phyloP scores from a whole-genome alignment of 2,888 invertebrate genomes.

The Aporophyla lueneburgensis region DNA sequence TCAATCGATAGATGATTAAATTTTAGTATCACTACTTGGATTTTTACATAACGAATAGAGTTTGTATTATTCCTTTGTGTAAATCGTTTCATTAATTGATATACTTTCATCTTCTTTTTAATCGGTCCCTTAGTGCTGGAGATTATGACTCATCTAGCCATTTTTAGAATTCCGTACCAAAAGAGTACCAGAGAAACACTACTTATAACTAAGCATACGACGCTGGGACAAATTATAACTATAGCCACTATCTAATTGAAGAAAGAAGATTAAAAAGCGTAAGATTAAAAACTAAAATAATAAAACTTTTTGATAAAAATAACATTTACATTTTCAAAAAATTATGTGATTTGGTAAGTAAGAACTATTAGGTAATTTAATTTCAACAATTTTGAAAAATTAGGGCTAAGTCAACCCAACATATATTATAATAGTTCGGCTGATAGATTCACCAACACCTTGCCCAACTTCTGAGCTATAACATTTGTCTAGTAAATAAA shows the following conservation, averaged over 20 bases:
- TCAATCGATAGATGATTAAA: no score
- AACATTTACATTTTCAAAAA: no score
- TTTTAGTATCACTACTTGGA: no score
- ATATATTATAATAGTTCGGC: neutral
- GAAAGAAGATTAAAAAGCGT: neutral
- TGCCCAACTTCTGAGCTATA: neutral
- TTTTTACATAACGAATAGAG: no score
- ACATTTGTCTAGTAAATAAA: slow-evolving; percentile 21
- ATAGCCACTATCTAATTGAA: neutral
- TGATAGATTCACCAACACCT: neutral
- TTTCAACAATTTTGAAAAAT: neutral
- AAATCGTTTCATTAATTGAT: slow-evolving; percentile 2
- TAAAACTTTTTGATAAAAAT: neutral
- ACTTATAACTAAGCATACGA: neutral
- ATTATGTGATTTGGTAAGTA: neutral
- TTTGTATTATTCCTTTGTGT: slow-evolving; percentile 5
- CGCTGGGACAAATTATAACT: neutral
- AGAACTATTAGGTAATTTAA: neutral
- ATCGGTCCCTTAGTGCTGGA: no score
- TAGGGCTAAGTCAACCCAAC: neutral
- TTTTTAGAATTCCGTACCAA: neutral
- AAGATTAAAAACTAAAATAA: slow-evolving; percentile 8
- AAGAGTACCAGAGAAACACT: neutral
- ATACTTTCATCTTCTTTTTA: neutral
- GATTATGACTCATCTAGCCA: neutral